Evolutionary conservation across 2,113 vertebrate species (phyloP), one percentile per base, ranked within the genome.

Genomic region (Romanogobio albipinnatus): DNA sequence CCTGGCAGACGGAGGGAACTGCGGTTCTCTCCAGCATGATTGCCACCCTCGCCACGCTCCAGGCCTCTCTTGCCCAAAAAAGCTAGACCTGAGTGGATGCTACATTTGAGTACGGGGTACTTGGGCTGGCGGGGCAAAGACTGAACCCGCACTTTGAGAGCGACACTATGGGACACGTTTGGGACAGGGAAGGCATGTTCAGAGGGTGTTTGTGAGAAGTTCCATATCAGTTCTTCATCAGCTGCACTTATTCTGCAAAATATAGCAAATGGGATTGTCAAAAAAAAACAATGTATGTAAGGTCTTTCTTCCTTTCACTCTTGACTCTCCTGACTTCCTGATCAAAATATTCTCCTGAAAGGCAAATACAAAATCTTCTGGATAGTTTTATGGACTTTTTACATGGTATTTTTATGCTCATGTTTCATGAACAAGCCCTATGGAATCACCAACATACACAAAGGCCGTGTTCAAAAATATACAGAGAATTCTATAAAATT

Each of bases 161-260:
- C 97, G 88, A 99, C 96, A 1, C 95, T 98, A 92, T 98, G 97
- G 88, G 98, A 99, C 49, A 99, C 95, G 6, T 97, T 98, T 70
- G 98, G 97, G 89, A 99, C 94, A 17, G 98, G 98, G 92, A 99
- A 99, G 84, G 98, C 94, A 51, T 99, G 98, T 89, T 98, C 98
- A 19, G 93, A 96, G 33, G 98, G 98, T 1, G 96, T 93, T 94
- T 99, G 97, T 79, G 97, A 96, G 92, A 99, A 99, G 24, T 95
- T 94, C 97, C 97, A 98, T 45, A 97, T 95, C 88, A 98, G 89
- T 85, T 98, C 97, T 83, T 96, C 96, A 74, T 99, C 97, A 81
- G 98, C 97, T 89, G 98, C 96, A 81, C 98, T 98, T 92, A 99
- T 96, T 94, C 98, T 99, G 92, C 85, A 68, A 86, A 47, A 24